Percentiles rank a stretch among this genome's conserved stretches.
These are phyloP conservation scores for Xyrauchen texanus DNA, from an alignment of 2,113 vertebrate genomes.

Conservation along the genomic window DNA sequence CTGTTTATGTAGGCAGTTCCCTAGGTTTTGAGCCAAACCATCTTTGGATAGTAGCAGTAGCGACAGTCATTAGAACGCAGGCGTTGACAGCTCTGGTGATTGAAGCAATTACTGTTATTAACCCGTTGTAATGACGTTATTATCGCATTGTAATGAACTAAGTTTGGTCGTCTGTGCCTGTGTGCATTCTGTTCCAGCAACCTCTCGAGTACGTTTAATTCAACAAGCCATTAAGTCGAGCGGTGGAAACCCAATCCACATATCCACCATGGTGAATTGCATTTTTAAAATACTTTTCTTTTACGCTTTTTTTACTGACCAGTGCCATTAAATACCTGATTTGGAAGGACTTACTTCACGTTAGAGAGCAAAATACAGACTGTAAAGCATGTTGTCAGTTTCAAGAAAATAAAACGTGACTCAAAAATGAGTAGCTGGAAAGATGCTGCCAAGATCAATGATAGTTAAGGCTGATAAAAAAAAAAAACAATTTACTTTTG, in stretches of 20 bases:
- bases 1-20: neutral
- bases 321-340: neutral
- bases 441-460: constrained; percentile 14
- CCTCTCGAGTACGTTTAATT: neutral
- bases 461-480: neutral
- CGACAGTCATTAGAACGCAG: neutral
- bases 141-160: neutral
- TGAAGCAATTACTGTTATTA: constrained; percentile 1
- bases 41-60: neutral
- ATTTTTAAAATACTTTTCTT: neutral
- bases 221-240: neutral
- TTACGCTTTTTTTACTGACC: neutral
- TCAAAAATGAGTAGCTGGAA: neutral
- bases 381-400: neutral
- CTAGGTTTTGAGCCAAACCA: neutral
- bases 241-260: constrained; percentile 1
- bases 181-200: constrained; percentile 14
- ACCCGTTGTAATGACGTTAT: neutral
- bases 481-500: neutral
- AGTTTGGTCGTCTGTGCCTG: neutral
- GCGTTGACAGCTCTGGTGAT: constrained; percentile 14
- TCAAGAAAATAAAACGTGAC: no score
- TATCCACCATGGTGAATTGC: neutral
- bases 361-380: neutral
- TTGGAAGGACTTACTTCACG: neutral